A percentile compares a stretch with the other conserved stretches of the same genome.
These are phyloP conservation scores for Chlorospingus flavigularis DNA, from an alignment of 2,797 vertebrate genomes.

Conservation along the genomic window DNA sequence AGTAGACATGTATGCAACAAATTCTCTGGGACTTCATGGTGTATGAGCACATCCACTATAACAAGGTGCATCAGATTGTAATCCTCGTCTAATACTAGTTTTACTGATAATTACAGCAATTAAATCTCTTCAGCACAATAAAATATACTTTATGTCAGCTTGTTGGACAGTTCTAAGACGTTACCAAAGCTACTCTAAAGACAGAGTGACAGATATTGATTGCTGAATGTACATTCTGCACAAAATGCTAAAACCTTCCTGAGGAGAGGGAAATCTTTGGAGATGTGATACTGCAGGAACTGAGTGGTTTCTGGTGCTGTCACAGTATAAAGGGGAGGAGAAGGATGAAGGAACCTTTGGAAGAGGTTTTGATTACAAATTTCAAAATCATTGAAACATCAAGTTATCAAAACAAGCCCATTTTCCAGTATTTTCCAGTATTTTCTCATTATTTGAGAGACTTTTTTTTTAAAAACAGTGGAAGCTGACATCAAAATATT, in stretches of 20 bases:
- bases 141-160: not conserved
- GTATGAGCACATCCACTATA: not conserved
- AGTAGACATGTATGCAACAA: not conserved
- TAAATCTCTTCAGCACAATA: not conserved
- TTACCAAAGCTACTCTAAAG: not conserved
- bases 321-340: not conserved
- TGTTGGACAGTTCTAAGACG: not conserved
- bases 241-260: not conserved
- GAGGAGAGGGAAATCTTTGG: not conserved
- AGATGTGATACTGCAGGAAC: not conserved
- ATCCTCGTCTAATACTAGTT: not conserved
- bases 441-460: not conserved
- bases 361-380: not conserved
- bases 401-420: not conserved
- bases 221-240: not conserved
- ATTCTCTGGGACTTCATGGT: not conserved
- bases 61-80: not conserved
- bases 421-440: not conserved
- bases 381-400: not conserved
- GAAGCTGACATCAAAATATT: not conserved
- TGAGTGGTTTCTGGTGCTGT: not conserved
- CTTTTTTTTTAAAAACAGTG: not conserved
- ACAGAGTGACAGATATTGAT: not conserved
- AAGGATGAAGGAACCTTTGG: not conserved
- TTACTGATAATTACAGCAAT: not conserved